A percentile compares a stretch with the other conserved stretches of the same genome.
These are phyloP conservation scores for Automeris io DNA, from an alignment of 2,888 invertebrate genomes.

Conservation along the genomic window DNA sequence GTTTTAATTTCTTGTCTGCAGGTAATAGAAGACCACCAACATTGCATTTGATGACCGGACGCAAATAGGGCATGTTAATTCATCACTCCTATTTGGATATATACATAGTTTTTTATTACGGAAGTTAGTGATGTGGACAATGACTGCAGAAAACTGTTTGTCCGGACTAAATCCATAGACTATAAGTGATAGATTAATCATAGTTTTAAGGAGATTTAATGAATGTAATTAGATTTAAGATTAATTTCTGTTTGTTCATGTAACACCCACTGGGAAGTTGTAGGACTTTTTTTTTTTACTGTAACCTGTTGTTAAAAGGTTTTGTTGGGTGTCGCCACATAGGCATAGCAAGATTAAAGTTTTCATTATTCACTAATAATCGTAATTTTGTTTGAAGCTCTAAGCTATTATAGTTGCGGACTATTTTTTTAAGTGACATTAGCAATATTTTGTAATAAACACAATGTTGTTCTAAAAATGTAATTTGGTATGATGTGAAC, in stretches of 20 bases:
- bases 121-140: slow-evolving; percentile 62
- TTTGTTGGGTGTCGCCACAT: slow-evolving; percentile 1
- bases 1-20: slow-evolving; percentile 17
- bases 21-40: slow-evolving; percentile 37
- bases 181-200: slow-evolving; percentile 57
- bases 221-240: slow-evolving; percentile 66
- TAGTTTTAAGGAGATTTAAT: slow-evolving; percentile 68
- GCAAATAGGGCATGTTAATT: slow-evolving; percentile 49
- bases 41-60: slow-evolving; percentile 65
- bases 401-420: slow-evolving; percentile 57
- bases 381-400: slow-evolving; percentile 31
- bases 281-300: neutral
- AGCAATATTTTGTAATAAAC: slow-evolving; percentile 34
- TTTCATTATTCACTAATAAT: slow-evolving; percentile 7
- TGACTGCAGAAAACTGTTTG: slow-evolving; percentile 57
- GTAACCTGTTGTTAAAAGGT: neutral
- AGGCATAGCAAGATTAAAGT: slow-evolving; percentile 5
- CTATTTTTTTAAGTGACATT: slow-evolving; percentile 54
- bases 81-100: slow-evolving; percentile 45
- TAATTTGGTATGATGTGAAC: slow-evolving; percentile 69
- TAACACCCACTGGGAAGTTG: slow-evolving; percentile 26
- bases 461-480: slow-evolving; percentile 56
- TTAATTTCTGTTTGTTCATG: slow-evolving; percentile 56
- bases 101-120: slow-evolving; percentile 52
- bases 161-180: slow-evolving; percentile 64